Evolutionary conservation across 2,113 vertebrate genomes (phyloP), one percentile per base, ranked within the genome.

Genomic region (Cyprinodon variegatus): DNA sequence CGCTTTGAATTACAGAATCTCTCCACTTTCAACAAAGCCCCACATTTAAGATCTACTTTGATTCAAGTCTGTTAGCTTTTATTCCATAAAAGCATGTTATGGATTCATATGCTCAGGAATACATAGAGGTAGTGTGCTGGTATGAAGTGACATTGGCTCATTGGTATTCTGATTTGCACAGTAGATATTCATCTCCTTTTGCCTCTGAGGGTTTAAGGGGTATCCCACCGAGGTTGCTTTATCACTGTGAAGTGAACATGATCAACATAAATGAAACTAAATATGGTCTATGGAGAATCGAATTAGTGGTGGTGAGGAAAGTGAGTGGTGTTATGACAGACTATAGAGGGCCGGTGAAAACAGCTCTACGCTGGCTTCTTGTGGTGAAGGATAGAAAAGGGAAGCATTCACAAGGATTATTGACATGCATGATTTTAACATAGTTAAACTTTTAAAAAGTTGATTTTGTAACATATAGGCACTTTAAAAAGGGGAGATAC

Each of bases 201-300:
- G 68, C 65, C 81, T 81, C 3, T 37, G 57, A 78, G 84, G 82
- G 81, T 78, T 72, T 72, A 12, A 22, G 39, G 66, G 73, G 76
- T 70, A 85, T 83, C 80, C 84, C 83, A 75, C 3, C 15, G 85
- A 76, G 84, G 81, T 77, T 74, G 61, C 73, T 80, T 67, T 17
- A 15, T 66, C 61, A 29, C 60, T 41, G 63, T 57, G 59, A 64
- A 83, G 82, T 62, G 62, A 72, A 72, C 74, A 61, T 63, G 65
- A 89, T 92, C 88, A 88, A 40, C 85, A 88, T 88, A 85, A 90
- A 86, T 20, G 13, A 83, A 69, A 72, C 76, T 83, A 78, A 86
- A 79, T 79, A 66, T 78, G 72, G 76, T 79, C 67, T n/a, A 36
- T 0, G 1, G 62, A 80, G 74, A 50, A 65, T 15, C 1, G 22